Evolutionary conservation across 2,888 invertebrate species (phyloP).

Genomic region (Oscheius sp.): DNA sequence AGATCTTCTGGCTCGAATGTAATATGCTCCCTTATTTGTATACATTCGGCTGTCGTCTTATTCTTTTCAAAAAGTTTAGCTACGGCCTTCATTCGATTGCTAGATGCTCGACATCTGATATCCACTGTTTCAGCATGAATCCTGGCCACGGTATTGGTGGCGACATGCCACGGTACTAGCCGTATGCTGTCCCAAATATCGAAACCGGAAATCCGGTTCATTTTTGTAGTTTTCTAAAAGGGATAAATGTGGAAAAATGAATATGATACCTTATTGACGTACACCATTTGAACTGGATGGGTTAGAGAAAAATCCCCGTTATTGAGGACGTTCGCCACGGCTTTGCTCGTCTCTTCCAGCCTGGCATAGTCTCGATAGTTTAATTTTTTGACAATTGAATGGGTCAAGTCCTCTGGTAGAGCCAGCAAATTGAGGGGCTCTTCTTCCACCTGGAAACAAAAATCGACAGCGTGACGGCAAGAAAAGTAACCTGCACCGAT

Average conservation of each 20-base stretch:
- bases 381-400: conserved; percentile 11
- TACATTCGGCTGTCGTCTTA: not conserved
- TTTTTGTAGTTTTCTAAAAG: too few species aligned
- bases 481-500: too few species aligned
- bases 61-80: conserved; percentile 21
- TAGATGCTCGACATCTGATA: not conserved
- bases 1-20: conserved; percentile 20
- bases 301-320: not conserved
- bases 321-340: not conserved
- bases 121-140: too few species aligned
- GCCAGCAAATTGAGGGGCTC: not conserved
- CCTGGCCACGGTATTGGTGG: not conserved
- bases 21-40: conserved; percentile 3
- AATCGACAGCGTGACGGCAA: too few species aligned
- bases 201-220: too few species aligned
- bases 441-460: too few species aligned
- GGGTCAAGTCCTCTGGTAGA: not conserved
- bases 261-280: not conserved
- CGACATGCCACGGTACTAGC: not conserved
- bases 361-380: conserved; percentile 3
- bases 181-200: not conserved
- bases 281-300: not conserved
- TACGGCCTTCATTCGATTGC: conserved; percentile 10
- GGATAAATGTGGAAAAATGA: not conserved
- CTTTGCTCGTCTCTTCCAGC: not conserved